Evolutionary conservation across 2,113 vertebrate species (phyloP), one percentile per base, ranked within the genome.

Genomic region (Heterotis niloticus): DNA sequence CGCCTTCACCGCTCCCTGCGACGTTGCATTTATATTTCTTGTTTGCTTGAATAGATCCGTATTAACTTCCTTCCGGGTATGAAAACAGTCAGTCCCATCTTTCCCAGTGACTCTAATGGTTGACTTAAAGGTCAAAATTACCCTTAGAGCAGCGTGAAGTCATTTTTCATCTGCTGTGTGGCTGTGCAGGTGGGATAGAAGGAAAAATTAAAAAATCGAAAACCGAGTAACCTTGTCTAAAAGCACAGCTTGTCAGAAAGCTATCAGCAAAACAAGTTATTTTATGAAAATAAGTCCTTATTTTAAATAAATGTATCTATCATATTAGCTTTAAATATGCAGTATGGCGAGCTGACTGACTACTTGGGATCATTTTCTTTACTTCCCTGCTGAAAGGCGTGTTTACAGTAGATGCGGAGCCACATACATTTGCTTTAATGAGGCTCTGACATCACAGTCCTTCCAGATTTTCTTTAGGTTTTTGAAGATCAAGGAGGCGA

Each of bases 141-240:
- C 85, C 78, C 82, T 79, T 84, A 78, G 60, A n/a, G 79, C n/a
- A 1, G 59, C 34, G 7, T 44, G 34, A 7, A 44, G 7, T 44
- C 78, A 34, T 86, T 87, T 80, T 79, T 77, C 52, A 79, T 76
- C 79, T 76, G 81, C 79, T 78, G 81, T 73, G 79, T 91, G 86
- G 88, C 17, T 65, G 78, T 64, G 81, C 82, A 79, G 89, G 89
- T 44, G 91, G 90, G 91, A 82, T 85, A 83, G 86, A 80, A 79
- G 85, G 83, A 90, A 89, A 83, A 86, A 71, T 75, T 80, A 69
- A 82, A 5, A 79, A 77, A 75, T 64, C n/a, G n/a, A n/a, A 81
- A 80, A 71, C 76, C 2, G 7, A 44, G 34, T 57, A 69, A 81
- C 17, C 79, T 81, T 81, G 18, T 84, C 79, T 34, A 54, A 44